Evolutionary conservation across 2,113 vertebrate species (phyloP).

Genomic region (Monarcha castaneiventris): DNA sequence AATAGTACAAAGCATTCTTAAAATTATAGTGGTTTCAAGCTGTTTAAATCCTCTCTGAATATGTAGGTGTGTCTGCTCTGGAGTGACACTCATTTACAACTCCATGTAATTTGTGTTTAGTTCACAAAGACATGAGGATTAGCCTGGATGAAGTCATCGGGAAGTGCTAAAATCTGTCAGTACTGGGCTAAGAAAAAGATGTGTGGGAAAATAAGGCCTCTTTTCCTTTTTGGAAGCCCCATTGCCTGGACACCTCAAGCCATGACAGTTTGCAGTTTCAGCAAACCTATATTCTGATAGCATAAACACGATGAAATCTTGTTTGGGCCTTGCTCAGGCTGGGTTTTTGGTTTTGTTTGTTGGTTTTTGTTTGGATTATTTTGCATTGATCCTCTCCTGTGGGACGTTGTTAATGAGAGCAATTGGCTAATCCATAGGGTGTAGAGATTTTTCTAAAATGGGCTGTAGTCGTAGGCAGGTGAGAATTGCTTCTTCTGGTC

Average conservation of each 20-base stretch:
- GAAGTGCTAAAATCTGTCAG: not conserved
- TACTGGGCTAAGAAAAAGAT: not conserved
- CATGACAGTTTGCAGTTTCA: not conserved
- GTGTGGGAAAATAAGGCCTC: not conserved
- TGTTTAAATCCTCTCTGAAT: not conserved
- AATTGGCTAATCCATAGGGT: not conserved
- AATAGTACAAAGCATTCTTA: not conserved
- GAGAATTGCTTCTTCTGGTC: not conserved
- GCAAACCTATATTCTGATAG: not conserved
- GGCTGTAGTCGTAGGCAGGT: not conserved
- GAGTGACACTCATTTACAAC: fast-evolving
- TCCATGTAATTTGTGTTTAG: not conserved
- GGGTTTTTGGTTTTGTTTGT: not conserved
- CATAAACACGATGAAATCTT: not conserved
- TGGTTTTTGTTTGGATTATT: not conserved
- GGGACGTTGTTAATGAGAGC: not conserved
- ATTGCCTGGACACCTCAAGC: not conserved
- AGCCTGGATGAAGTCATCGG: not conserved
- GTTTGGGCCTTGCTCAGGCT: not conserved
- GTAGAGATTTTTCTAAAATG: constrained; percentile 2
- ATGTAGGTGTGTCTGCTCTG: not conserved
- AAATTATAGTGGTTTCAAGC: not conserved
- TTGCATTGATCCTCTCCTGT: not conserved
- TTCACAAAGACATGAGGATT: not conserved
- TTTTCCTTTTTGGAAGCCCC: not conserved